Evolutionary conservation across 2,888 invertebrate genomes (phyloP).

Genomic region (Halictus ligatus): DNA sequence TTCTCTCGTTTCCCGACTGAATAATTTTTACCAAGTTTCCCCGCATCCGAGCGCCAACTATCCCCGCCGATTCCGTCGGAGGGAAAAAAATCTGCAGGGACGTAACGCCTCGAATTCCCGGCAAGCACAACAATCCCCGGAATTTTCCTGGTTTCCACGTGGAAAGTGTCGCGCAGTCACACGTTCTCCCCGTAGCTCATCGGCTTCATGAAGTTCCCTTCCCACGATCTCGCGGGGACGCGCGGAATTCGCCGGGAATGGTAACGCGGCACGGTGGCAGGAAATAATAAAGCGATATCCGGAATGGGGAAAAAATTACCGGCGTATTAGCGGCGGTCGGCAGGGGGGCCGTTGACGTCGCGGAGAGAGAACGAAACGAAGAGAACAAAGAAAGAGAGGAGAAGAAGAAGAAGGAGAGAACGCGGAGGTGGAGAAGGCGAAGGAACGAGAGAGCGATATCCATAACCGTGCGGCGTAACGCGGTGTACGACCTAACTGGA

Average conservation of each 20-base stretch:
- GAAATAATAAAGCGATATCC: conserved; percentile 79
- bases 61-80: not conserved
- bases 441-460: conserved; percentile 57
- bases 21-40: not conserved
- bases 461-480: conserved; percentile 67
- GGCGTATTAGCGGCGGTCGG: conserved; percentile 67
- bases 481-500: conserved; percentile 75
- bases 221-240: conserved; percentile 36
- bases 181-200: conserved; percentile 14
- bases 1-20: not conserved
- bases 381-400: not conserved
- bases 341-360: conserved; percentile 57
- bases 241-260: conserved; percentile 43
- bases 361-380: not conserved
- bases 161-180: conserved; percentile 19
- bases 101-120: not conserved
- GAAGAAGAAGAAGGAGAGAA: not conserved
- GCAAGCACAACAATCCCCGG: not conserved
- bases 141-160: conserved; percentile 9
- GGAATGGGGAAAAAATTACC: conserved; percentile 77
- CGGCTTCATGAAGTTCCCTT: conserved; percentile 60
- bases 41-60: not conserved
- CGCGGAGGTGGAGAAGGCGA: conserved; percentile 19
- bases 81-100: not conserved
- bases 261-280: conserved; percentile 52